Base-by-base conservation (phyloP, 2,888 invertebrate genomes). In the Epinotia demarniana region DNA sequence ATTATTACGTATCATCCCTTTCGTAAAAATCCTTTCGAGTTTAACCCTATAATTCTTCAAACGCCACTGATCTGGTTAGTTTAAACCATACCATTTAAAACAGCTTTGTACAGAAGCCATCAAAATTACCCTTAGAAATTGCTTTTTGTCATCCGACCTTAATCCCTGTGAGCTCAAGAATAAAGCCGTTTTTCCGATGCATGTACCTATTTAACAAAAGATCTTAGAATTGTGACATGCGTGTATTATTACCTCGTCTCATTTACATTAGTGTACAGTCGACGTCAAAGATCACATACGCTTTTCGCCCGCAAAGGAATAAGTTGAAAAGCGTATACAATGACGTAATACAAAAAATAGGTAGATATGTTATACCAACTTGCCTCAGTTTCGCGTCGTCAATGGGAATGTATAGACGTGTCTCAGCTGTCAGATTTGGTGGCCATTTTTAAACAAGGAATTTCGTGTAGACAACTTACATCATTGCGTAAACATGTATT, bases 61-160 rank as follows among this genome's bases (percentile, higher is more conserved):
- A 84, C 81, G 84, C 81, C 86, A 82, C 85, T 83, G 79, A 88
- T 92, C 91, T 92, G 92, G 92, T 93, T 91, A 90, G 85, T 84
- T 92, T 89, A 89, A 92, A 93, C 92, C 93, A 90, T 91, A 90
- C 76, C 87, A 85, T 89, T 92, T 89, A 89, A 84, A 80, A 80
- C 78, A 79, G 71, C 81, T 77, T 81, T 82, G 77, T 74, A 55
- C n/a, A 16, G 66, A 27, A 27, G 46, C 63, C 53, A 53, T 53
- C 6, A 16, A 19, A n/a, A 55, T 23, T 12, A 13, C 55, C 55
- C 67, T 67, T 33, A 39, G 3, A n/a, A n/a, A 19, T 19, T 18
- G 39, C 33, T 67, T 27, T 4, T 33, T 57, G 18, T 39, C 39
- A 39, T 39, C 13, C 55, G 2, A 67, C 18, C 39, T 16, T 55